Conservation (phyloP, 2,888 invertebrate genomes). For the Drosophila buzzatii region DNA sequence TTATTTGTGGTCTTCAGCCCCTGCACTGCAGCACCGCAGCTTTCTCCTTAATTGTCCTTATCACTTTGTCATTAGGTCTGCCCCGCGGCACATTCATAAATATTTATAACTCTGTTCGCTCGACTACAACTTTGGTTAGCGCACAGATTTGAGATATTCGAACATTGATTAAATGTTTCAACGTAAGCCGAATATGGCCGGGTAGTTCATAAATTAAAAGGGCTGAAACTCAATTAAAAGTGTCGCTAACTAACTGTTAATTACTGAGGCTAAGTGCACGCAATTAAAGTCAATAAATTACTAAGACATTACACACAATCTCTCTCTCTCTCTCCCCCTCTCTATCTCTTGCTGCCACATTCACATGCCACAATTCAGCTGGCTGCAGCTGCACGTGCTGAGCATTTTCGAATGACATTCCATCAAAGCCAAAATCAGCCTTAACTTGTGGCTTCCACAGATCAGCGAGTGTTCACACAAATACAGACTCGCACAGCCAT, state of each 20-base stretch:
- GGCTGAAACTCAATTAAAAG: constrained; percentile 77
- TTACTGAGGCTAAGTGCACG: constrained; percentile 47
- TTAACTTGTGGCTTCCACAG: constrained; percentile 10
- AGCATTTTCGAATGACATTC: constrained; percentile 67
- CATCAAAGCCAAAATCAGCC: constrained; percentile 52
- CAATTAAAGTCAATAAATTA: constrained; percentile 70
- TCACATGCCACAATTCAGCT: constrained; percentile 8
- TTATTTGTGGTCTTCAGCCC: constrained; percentile 48
- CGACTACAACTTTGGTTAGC: constrained; percentile 43
- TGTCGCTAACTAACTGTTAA: constrained; percentile 68
- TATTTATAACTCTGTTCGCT: constrained; percentile 57
- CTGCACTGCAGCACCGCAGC: constrained; percentile 32
- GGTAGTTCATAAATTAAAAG: constrained; percentile 74
- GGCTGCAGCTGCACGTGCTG: constrained; percentile 68
- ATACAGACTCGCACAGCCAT: constrained; percentile 25
- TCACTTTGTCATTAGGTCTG: constrained; percentile 77
- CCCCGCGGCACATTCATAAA: constrained; percentile 54
- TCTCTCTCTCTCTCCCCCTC: background rate
- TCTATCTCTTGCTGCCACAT: constrained; percentile 5
- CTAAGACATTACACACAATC: constrained; percentile 54
- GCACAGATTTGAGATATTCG: constrained; percentile 74
- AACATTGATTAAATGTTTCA: constrained; percentile 78
- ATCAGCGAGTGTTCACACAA: constrained; percentile 19
- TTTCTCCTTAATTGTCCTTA: constrained; percentile 81
- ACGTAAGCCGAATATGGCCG: constrained; percentile 70